Conservation (phyloP, 2,113 vertebrate genomes). For the Antennarius striatus region DNA sequence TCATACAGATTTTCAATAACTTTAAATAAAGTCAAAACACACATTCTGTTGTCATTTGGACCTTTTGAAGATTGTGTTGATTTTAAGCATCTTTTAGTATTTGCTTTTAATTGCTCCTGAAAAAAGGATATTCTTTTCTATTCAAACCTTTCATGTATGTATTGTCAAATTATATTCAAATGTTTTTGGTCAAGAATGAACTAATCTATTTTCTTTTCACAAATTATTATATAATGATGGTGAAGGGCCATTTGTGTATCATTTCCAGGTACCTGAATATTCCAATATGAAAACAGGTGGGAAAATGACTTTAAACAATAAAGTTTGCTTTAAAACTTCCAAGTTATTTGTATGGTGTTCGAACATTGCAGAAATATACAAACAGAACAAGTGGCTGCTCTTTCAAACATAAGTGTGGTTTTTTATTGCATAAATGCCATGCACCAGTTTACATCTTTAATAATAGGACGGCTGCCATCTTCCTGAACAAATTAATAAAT, state of each 20-base stretch:
- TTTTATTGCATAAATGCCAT: neutral
- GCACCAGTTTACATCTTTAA: neutral
- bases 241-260: neutral
- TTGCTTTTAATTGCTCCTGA: constrained; percentile 8
- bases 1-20: neutral
- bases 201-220: neutral
- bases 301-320: constrained; percentile 46
- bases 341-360: constrained; percentile 47
- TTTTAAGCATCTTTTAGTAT: constrained; percentile 2
- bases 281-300: constrained; percentile 6
- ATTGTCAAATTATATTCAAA: neutral
- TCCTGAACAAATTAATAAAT: constrained; percentile 26
- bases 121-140: constrained; percentile 10
- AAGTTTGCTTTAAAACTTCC: constrained; percentile 41
- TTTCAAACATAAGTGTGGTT: neutral
- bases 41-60: neutral
- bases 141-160: constrained; percentile 5
- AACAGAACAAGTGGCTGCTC: neutral
- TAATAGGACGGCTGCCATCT: constrained; percentile 9
- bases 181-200: neutral
- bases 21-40: neutral
- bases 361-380: constrained; percentile 15
- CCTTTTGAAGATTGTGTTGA: constrained; percentile 1
- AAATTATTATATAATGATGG: neutral
- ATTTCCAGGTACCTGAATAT: constrained; percentile 3